A percentile compares a stretch with the other conserved stretches of the same genome.
Evolutionary conservation across 2,113 vertebrate species (phyloP).

Genomic region (Illadopsis cleaveri): DNA sequence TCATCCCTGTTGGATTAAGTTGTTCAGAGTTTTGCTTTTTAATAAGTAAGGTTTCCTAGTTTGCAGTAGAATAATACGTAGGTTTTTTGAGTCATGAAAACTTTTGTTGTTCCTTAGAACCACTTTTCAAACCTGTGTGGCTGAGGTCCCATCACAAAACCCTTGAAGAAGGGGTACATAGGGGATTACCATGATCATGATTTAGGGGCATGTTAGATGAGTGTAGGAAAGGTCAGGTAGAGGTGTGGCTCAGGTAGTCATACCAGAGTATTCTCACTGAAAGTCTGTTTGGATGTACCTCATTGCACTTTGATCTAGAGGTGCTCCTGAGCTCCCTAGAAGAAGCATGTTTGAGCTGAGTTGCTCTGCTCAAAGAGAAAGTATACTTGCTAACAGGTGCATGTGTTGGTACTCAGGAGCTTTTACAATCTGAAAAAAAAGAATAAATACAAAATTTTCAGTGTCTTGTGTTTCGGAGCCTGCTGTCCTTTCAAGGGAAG

Average conservation of each 20-base stretch:
- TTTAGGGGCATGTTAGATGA: background rate
- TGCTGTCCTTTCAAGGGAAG: background rate
- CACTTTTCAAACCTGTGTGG: background rate
- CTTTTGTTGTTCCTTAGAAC: background rate
- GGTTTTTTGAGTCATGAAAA: background rate
- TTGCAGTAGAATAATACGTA: background rate
- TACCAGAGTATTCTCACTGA: background rate
- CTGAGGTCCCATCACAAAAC: background rate
- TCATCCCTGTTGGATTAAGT: background rate
- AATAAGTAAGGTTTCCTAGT: background rate
- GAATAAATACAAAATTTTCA: background rate
- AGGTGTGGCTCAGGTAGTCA: background rate
- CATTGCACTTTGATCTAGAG: background rate
- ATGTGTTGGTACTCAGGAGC: background rate
- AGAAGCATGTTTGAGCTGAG: background rate
- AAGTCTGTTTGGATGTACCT: background rate
- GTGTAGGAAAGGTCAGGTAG: background rate
- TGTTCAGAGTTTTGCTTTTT: background rate
- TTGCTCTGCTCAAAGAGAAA: background rate
- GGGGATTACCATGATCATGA: rapidly evolving
- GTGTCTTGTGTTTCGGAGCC: background rate
- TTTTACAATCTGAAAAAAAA: background rate
- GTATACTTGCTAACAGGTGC: background rate
- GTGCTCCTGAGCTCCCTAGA: background rate
- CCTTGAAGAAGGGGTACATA: background rate